Base-by-base conservation (phyloP, 2,888 invertebrate genomes). In the Tipula helvola region DNA sequence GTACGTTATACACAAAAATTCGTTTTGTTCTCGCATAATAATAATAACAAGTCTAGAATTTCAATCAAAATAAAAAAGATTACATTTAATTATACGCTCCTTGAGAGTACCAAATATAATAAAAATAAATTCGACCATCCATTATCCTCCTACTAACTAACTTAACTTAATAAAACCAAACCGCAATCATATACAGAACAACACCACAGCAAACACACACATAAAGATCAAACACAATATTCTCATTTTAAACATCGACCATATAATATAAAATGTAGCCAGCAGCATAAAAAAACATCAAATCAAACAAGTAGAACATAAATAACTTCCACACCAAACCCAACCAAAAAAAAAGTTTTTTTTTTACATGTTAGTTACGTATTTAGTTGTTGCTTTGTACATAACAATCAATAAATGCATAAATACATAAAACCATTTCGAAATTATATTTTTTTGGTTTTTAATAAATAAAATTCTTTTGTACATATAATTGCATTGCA, bases 261-360 rank as follows among this genome's bases (percentile, higher is more conserved):
- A 10, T 71, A 71, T 71, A 28, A 28, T 28, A 28, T 71, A 71
- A 71, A 71, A 71, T 71, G 28, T 71, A 71, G 71, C 71, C 28
- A 71, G 71, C 18, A 71, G 71, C 71, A 71, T 28, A 71, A 71
- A 71, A 28, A 71, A 71, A 71, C 12, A 71, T 71, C 71, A 71
- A 71, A 71, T 71, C 71, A 71, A 71, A 71, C 71, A 71, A 71
- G 71, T 71, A 71, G 71, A 71, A 71, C 71, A 71, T 71, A 71
- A 71, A 71, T 71, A 28, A 71, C 71, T n/a, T 1, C 52, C 16
- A 57, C 0, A 44, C 5, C 39, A 39, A 39, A 5, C 3, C 16
- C 16, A 52, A 5, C 52, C 52, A 16, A 71, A 18, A 8, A 71
- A 71, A 8, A 57, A 52, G 2, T n/a, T n/a, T 52, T 52, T 52